phyloP scores from a whole-genome alignment of 2,888 invertebrate species.

The Epirrhoe alternata region DNA sequence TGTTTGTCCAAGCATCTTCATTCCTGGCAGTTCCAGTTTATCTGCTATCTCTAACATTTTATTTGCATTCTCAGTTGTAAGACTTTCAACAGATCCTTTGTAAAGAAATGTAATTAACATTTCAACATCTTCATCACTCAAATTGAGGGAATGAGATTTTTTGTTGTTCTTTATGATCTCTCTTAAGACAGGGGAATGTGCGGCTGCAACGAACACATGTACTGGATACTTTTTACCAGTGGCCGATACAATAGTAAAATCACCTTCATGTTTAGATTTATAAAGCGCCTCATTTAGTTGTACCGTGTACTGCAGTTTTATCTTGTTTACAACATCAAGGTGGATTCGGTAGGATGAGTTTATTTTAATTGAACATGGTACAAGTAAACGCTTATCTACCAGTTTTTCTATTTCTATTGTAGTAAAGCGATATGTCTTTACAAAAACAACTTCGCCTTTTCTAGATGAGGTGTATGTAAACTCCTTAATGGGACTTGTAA shows the following conservation, averaged over 20 bases:
- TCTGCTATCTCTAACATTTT: constrained; percentile 16
- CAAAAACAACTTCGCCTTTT: constrained; percentile 58
- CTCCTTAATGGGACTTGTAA: constrained; percentile 18
- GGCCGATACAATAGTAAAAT: constrained; percentile 62
- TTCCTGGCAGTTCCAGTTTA: constrained; percentile 55
- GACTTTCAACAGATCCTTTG: constrained; percentile 63
- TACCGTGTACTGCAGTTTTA: constrained; percentile 63
- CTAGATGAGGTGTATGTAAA: constrained; percentile 53
- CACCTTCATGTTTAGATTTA: constrained; percentile 58
- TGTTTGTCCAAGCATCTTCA: constrained; percentile 58
- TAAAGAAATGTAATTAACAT: constrained; percentile 69
- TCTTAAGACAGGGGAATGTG: constrained; percentile 65
- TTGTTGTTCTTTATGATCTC: constrained; percentile 55
- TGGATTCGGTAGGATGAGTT: constrained; percentile 56
- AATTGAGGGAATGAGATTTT: constrained; percentile 54
- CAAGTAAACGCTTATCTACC: constrained; percentile 51
- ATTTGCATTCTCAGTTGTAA: constrained; percentile 32
- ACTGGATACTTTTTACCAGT: constrained; percentile 58
- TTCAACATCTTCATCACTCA: constrained; percentile 63
- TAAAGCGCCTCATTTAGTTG: constrained; percentile 30
- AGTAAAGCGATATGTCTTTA: constrained; percentile 64
- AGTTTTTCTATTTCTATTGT: constrained; percentile 47
- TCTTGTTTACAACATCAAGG: constrained; percentile 51
- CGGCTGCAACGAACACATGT: constrained; percentile 68
- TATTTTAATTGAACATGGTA: constrained; percentile 61